Conservation (phyloP, 2,888 invertebrate species). For the Agrilus cyanescens region DNA sequence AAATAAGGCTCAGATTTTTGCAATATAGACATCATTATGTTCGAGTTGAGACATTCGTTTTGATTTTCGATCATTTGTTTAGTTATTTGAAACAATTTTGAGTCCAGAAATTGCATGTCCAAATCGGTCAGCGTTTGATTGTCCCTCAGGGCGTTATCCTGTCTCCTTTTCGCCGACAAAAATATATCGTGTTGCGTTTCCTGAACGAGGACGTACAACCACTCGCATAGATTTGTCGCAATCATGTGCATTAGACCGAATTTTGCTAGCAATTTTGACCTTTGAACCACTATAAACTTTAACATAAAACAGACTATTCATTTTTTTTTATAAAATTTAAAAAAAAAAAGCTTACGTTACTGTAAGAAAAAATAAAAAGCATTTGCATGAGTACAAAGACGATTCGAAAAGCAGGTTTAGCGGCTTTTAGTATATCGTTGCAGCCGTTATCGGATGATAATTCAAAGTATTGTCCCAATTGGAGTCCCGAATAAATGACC, state of each 20-base stretch:
- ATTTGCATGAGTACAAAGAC: constrained; percentile 57
- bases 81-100: constrained; percentile 17
- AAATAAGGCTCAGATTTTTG: constrained; percentile 50
- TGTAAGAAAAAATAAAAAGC: constrained; percentile 60
- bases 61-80: constrained; percentile 18
- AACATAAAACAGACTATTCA: constrained; percentile 4
- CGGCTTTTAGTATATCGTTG: constrained; percentile 48
- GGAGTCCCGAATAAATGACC: constrained; percentile 60
- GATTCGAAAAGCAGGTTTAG: constrained; percentile 50
- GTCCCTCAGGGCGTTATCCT: constrained; percentile 10
- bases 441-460: constrained; percentile 51
- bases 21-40: constrained; percentile 19
- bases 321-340: not conserved
- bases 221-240: constrained; percentile 84
- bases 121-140: constrained; percentile 12
- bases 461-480: constrained; percentile 59
- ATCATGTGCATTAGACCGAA: constrained; percentile 92
- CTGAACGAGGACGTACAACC: constrained; percentile 75
- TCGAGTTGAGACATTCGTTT: constrained; percentile 17
- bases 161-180: constrained; percentile 41
- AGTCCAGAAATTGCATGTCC: constrained; percentile 17
- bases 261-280: constrained; percentile 58
- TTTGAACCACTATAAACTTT: constrained; percentile 45
- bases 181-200: constrained; percentile 76
- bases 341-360: constrained; percentile 41